Evolutionary conservation across 2,888 invertebrate species (phyloP), one percentile per base, ranked within the genome.

Genomic region (Lapara coniferarum): DNA sequence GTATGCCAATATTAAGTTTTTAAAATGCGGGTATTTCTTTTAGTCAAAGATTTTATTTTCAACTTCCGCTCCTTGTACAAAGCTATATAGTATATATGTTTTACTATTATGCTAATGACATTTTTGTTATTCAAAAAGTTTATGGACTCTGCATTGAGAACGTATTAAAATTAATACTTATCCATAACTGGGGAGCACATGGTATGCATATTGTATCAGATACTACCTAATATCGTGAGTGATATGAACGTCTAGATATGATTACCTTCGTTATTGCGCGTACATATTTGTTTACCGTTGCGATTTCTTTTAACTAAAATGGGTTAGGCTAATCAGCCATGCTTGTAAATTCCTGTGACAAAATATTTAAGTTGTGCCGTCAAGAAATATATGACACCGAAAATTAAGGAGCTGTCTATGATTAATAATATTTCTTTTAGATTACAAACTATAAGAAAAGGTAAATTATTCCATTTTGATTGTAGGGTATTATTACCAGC

Each of bases 81-180:
- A 10, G 37, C 14, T 58, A 14, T 8, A 37, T 37, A 37, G 37
- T 4, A 16, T 30, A 58, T 37, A 37, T 44, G 30, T 66, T n/a
- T 10, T 56, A 12, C 3, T 25, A 30, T 44, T 59, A 63, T 63
- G 46, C 49, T 46, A 19, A 19, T 19, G 16, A 49, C 16, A 49
- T 16, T 63, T 63, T 49, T 49, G 19, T 46, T 13, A 19, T 63
- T 49, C 49, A 63, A 63, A 57, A 37, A 49, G 63, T 63, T 63
- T 63, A 63, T 63, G 46, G 19, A 59, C 10, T 16, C 44, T 44
- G 13, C 46, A 16, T 16, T 46, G 19, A 13, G 13, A 13, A 63
- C 49, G 63, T 63, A 49, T 19, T 63, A 63, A 63, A 49, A 66
- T 52, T 52, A 66, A 66, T 30, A 55, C 66, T 67, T 67, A 46